Evolutionary conservation across 2,113 vertebrate genomes (phyloP).

Genomic region (Hemiscyllium ocellatum): DNA sequence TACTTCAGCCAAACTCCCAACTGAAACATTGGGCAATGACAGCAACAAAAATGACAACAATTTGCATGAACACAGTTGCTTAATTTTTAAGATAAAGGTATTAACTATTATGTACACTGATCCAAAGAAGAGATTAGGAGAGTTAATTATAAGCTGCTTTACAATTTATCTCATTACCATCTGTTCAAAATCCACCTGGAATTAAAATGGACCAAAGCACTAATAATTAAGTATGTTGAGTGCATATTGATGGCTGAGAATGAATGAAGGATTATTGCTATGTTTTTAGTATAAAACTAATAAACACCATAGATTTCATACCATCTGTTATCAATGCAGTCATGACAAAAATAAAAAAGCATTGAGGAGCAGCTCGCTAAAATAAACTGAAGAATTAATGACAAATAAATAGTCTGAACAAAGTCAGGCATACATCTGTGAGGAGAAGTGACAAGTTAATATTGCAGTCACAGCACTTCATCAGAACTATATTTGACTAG

Average conservation of each 20-base stretch:
- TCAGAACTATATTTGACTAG: neutral
- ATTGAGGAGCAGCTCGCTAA: neutral
- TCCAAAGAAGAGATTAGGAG: neutral
- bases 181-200: neutral
- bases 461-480: neutral
- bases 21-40: neutral
- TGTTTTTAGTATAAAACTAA: neutral
- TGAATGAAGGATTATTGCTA: neutral
- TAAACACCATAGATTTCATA: neutral
- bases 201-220: neutral
- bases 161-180: neutral
- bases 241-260: neutral
- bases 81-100: neutral
- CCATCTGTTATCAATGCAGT: neutral
- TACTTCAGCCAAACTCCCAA: neutral
- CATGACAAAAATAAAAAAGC: neutral
- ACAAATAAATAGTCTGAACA: neutral
- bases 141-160: neutral
- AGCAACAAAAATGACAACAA: neutral
- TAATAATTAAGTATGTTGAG: neutral
- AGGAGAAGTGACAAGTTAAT: neutral
- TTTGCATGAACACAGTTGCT: neutral
- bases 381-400: neutral
- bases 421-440: neutral
- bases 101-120: neutral